Percentiles rank a stretch among this genome's conserved stretches.
Evolutionary conservation across 2,888 invertebrate genomes (phyloP).

Genomic region (Calliphora vomitoria): DNA sequence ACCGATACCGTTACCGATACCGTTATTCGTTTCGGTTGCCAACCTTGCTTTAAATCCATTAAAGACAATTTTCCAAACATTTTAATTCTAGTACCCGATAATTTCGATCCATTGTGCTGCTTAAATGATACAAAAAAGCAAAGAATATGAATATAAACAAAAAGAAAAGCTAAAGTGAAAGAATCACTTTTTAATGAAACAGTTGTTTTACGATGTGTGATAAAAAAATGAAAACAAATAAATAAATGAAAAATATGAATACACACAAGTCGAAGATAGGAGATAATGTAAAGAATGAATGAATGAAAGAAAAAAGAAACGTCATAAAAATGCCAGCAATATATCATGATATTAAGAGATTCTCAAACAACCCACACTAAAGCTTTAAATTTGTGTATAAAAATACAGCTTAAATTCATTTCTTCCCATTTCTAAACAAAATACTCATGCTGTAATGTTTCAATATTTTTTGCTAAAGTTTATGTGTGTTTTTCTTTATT

Average conservation of each 20-base stretch:
- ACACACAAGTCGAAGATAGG: slow-evolving; percentile 11
- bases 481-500: too few relatives aligned
- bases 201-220: slow-evolving; percentile 68
- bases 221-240: slow-evolving; percentile 38
- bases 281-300: slow-evolving; percentile 1
- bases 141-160: too few relatives aligned
- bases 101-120: slow-evolving; percentile 15
- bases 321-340: slow-evolving; percentile 56
- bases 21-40: too few relatives aligned
- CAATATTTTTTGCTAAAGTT: too few relatives aligned
- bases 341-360: slow-evolving; percentile 41
- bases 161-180: slow-evolving; percentile 23
- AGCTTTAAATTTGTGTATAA: not conserved
- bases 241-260: slow-evolving; percentile 60
- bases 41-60: too few relatives aligned
- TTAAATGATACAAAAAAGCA: slow-evolving; percentile 12
- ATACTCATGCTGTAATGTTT: too few relatives aligned
- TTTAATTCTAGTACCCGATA: too few relatives aligned
- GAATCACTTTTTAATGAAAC: slow-evolving; percentile 64
- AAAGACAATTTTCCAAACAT: too few relatives aligned
- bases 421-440: not conserved
- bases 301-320: slow-evolving; percentile 36
- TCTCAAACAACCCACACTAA: not conserved
- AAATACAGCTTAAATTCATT: not conserved
- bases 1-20: too few relatives aligned